Percentiles rank a stretch among this genome's conserved stretches.
phyloP scores from a whole-genome alignment of 2,113 vertebrate species.

The Neolamprologus ventralis region DNA sequence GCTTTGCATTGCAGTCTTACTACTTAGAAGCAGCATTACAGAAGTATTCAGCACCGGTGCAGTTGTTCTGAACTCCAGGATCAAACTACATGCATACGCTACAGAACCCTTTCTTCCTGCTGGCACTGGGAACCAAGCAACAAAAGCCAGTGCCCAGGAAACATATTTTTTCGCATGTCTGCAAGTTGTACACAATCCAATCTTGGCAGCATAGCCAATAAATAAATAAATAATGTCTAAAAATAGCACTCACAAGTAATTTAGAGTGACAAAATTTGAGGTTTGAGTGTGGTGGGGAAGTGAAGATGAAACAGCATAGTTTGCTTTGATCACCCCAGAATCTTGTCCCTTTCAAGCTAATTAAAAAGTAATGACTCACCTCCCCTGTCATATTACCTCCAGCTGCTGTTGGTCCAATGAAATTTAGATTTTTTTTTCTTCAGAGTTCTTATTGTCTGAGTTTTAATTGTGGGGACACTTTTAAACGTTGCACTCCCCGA shows the following conservation, averaged over 20 bases:
- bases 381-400: background rate
- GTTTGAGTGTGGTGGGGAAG: background rate
- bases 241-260: background rate
- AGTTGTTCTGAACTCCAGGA: background rate
- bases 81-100: background rate
- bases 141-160: background rate
- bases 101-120: background rate
- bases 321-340: constrained; percentile 2
- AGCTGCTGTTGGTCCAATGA: background rate
- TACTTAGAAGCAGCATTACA: background rate
- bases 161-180: background rate
- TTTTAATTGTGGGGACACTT: background rate
- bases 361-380: background rate
- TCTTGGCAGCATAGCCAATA: background rate
- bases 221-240: background rate
- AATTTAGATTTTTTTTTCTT: background rate
- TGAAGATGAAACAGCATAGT: background rate
- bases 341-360: background rate
- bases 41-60: background rate
- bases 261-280: background rate
- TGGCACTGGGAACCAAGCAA: background rate
- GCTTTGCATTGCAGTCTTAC: background rate
- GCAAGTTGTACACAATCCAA: background rate
- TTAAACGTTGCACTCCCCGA: background rate
- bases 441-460: background rate